Conservation (phyloP, 2,888 invertebrate genomes). For the Catocala fraxini region DNA sequence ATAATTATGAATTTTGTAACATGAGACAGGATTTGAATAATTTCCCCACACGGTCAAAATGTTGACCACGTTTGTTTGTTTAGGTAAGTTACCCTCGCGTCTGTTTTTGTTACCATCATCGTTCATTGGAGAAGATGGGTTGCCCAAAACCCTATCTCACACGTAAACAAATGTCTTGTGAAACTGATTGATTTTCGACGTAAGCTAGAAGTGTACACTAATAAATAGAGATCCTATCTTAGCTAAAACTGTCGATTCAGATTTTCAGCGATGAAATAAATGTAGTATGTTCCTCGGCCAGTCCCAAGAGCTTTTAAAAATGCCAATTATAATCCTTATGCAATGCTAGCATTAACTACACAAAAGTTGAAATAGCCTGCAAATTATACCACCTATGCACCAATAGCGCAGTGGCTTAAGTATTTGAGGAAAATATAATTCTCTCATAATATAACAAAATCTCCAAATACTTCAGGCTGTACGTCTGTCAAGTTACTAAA, state of each 20-base stretch:
- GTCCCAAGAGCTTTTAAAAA: too few relatives aligned
- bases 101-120: constrained; percentile 13
- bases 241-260: background rate
- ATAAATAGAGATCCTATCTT: background rate
- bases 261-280: too few relatives aligned
- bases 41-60: constrained; percentile 8
- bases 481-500: too few relatives aligned
- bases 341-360: too few relatives aligned
- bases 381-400: too few relatives aligned
- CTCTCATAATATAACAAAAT: too few relatives aligned
- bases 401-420: too few relatives aligned
- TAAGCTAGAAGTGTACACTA: background rate
- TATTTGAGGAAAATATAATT: too few relatives aligned
- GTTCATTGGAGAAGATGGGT: constrained; percentile 5
- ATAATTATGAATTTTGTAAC: constrained; percentile 21
- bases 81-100: constrained; percentile 11
- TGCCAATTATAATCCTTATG: too few relatives aligned
- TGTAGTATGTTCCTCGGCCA: too few relatives aligned
- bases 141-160: background rate
- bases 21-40: constrained; percentile 16
- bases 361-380: too few relatives aligned
- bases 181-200: background rate
- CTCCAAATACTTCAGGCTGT: too few relatives aligned
- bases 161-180: background rate
- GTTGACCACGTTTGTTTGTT: constrained; percentile 22